phyloP scores from a whole-genome alignment of 1,140 invertebrate species.

The Heliconius eleuchia region DNA sequence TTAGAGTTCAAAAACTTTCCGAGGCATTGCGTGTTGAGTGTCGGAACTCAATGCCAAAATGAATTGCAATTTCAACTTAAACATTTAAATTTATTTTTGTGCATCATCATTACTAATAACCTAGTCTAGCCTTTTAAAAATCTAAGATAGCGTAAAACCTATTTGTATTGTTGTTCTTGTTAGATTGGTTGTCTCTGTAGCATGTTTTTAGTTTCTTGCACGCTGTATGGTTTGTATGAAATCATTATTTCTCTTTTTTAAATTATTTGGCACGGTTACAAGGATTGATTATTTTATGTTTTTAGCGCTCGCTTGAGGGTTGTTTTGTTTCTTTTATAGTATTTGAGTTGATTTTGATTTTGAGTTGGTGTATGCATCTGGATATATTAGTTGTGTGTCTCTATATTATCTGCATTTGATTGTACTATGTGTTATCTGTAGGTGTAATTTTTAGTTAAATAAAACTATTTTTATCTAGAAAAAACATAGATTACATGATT shows the following conservation, averaged over 20 bases:
- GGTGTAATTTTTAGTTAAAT: too few species aligned
- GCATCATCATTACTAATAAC: not conserved
- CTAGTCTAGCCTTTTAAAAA: not conserved
- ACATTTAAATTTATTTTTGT: too few species aligned
- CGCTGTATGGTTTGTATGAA: not conserved
- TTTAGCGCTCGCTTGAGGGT: not conserved
- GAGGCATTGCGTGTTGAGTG: too few species aligned
- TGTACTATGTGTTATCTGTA: too few species aligned
- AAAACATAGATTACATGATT: too few species aligned
- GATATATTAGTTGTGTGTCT: too few species aligned
- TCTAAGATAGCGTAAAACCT: constrained; percentile 2
- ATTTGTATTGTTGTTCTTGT: not conserved
- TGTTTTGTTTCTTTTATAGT: not conserved
- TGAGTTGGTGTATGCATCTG: not conserved
- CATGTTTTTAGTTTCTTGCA: constrained; percentile 4
- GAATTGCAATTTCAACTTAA: too few species aligned
- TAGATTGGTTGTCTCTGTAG: not conserved
- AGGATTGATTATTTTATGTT: not conserved
- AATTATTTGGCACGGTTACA: not conserved
- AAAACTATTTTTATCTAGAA: too few species aligned
- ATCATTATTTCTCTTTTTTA: constrained; percentile 5
- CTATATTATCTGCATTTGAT: too few species aligned
- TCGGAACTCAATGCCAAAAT: too few species aligned
- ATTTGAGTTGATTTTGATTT: not conserved
- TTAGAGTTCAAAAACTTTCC: not conserved